Conservation (phyloP, 2,888 invertebrate species). For the Mamestra brassicae region DNA sequence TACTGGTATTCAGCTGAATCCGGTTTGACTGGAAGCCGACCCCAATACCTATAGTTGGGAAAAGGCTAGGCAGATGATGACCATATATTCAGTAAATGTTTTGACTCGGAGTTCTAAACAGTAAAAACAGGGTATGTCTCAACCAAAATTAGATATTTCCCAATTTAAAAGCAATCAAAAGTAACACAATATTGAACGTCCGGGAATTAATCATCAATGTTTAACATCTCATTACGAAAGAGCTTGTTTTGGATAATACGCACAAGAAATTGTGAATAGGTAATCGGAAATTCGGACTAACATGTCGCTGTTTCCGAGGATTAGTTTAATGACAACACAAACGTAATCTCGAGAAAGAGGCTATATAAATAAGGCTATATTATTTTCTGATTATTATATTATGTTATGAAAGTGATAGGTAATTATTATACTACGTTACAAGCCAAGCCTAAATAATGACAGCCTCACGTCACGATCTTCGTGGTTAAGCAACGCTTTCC, state of each 20-base stretch:
- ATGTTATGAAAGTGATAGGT: conserved; percentile 6
- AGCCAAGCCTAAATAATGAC: not conserved
- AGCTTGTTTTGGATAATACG: conserved; percentile 1
- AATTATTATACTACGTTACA: not conserved
- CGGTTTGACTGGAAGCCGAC: too few species aligned
- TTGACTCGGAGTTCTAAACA: not conserved
- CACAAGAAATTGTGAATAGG: conserved; percentile 22
- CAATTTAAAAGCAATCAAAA: not conserved
- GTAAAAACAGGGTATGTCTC: not conserved
- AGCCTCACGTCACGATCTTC: not conserved
- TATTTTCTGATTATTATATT: conserved; percentile 11
- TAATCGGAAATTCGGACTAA: conserved; percentile 24
- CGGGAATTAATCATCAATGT: conserved; percentile 1
- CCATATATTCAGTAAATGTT: too few species aligned
- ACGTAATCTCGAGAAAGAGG: conserved; percentile 21
- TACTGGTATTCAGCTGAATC: too few species aligned
- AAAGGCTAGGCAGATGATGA: too few species aligned
- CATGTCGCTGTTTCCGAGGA: not conserved
- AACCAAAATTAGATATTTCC: not conserved
- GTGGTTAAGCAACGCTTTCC: too few species aligned
- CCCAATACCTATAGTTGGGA: too few species aligned
- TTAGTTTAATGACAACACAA: conserved; percentile 21
- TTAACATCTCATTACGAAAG: conserved; percentile 22
- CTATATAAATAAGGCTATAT: conserved; percentile 27
- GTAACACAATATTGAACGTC: not conserved